Evolutionary conservation across 2,113 vertebrate genomes (phyloP), one percentile per base, ranked within the genome.

Genomic region (Mobula birostris): DNA sequence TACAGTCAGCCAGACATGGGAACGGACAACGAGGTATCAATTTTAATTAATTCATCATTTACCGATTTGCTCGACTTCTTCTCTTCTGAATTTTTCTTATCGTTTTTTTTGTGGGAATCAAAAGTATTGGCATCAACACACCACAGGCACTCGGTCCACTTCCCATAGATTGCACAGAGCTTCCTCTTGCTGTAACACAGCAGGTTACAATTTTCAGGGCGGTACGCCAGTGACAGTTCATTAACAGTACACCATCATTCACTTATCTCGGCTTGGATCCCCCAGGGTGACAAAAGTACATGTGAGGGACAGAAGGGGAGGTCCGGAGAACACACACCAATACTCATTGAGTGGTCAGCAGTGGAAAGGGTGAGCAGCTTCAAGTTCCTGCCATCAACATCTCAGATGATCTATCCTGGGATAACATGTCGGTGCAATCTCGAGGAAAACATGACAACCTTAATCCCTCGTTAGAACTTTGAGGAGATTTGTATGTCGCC

Each of bases 141-240:
- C 96, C 98, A 99, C 36, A 99, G 96, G 94, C 98, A 99, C 95
- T 99, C 99, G 0, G 99, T 99, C 99, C 99, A 99, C 95, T 99
- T 99, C 94, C 99, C 99, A 24, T 99, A 99, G 36, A 99, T 97
- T 0, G 98, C 97, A 95, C 98, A 98, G 2, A 99, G 96, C 95
- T 98, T 99, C 97, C 97, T 99, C 96, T 99, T 99, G 96, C 99
- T 99, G 97, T 36, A 63, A 94, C 95, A 94, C 95, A 93, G 11
- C 66, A 85, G 95, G 63, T 85, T 48, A 63, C 68, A 90, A 95
- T 1, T 61, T 94, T n/a, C 94, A 94, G 94, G 29, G 94, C 1
- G 94, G 3, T 94, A 87, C 87, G 74, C 27, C 17, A 27, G 3
- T 91, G 27, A 63, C 0, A 24, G 80, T 7, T 83, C 24, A 83